Conservation (phyloP, 2,888 invertebrate genomes). For the Vannuccia rotundouncinata region DNA sequence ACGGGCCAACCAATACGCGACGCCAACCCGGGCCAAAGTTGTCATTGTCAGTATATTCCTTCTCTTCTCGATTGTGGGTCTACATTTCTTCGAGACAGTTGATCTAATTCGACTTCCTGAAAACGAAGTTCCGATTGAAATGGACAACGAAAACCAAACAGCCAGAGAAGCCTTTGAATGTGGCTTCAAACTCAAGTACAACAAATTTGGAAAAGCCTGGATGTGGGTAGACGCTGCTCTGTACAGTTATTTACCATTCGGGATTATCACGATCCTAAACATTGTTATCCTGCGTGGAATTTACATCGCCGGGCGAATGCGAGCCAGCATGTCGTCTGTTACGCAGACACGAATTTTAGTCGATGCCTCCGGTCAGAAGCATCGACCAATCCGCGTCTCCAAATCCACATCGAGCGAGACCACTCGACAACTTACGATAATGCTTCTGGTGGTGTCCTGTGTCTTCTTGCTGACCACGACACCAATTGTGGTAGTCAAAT, state of each 20-base stretch:
- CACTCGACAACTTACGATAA: constrained; percentile 37
- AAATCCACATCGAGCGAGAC: neutral
- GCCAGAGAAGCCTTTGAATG: neutral
- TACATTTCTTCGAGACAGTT: constrained; percentile 50
- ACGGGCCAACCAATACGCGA: constrained; percentile 44
- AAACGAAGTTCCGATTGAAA: neutral
- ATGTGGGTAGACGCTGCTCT: constrained; percentile 31
- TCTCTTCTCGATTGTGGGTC: constrained; percentile 45
- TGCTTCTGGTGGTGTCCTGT: constrained; percentile 38
- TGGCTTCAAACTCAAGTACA: constrained; percentile 30
- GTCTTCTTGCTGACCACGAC: constrained; percentile 37
- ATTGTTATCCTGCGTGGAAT: constrained; percentile 32
- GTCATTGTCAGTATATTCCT: constrained; percentile 44
- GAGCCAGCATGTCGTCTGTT: neutral
- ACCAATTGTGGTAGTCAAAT: constrained; percentile 38
- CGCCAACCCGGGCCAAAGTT: constrained; percentile 47
- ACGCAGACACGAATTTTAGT: neutral
- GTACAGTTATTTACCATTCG: constrained; percentile 36
- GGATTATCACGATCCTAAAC: constrained; percentile 21
- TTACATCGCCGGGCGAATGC: constrained; percentile 30
- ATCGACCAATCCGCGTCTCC: neutral
- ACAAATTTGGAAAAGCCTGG: constrained; percentile 23
- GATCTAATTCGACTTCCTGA: neutral
- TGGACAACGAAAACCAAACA: neutral
- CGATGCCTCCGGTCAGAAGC: neutral